Conservation (phyloP, 2,797 vertebrate genomes). For the Chromobotia macracanthus region DNA sequence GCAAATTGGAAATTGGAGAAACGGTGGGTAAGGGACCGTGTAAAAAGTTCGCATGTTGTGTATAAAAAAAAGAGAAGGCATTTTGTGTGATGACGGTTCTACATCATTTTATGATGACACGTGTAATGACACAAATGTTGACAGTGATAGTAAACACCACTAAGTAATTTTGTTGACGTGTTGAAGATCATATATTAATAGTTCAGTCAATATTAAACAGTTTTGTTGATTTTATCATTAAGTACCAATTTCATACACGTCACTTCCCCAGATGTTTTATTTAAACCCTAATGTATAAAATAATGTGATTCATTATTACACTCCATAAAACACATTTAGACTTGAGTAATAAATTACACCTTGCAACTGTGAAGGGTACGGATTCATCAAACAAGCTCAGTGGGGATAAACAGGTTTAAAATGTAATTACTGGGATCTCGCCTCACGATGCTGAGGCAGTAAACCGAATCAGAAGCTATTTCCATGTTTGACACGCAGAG, state of each 20-base stretch:
- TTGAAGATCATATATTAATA: not conserved
- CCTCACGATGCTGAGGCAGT: constrained; percentile 1
- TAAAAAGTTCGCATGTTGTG: too few relatives aligned
- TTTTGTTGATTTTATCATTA: not conserved
- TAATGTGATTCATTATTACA: not conserved
- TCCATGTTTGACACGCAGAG: constrained; percentile 27
- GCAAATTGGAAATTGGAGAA: too few relatives aligned
- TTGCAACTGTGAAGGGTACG: not conserved
- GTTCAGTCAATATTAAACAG: not conserved
- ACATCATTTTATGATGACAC: too few relatives aligned
- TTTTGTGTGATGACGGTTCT: too few relatives aligned
- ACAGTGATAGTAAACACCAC: too few relatives aligned
- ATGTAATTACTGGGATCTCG: constrained; percentile 30
- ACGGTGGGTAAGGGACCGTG: too few relatives aligned
- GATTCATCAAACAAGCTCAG: constrained; percentile 32
- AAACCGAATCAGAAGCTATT: constrained; percentile 39
- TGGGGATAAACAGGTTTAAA: constrained; percentile 34
- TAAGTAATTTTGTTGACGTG: not conserved
- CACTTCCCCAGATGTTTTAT: not conserved
- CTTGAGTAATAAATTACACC: constrained; percentile 7
- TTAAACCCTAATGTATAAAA: not conserved
- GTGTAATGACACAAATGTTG: too few relatives aligned
- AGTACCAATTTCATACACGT: not conserved
- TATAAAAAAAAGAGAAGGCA: too few relatives aligned
- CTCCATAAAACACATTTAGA: not conserved